phyloP scores from a whole-genome alignment of 2,888 invertebrate genomes.

The Hypercompe scribonia region DNA sequence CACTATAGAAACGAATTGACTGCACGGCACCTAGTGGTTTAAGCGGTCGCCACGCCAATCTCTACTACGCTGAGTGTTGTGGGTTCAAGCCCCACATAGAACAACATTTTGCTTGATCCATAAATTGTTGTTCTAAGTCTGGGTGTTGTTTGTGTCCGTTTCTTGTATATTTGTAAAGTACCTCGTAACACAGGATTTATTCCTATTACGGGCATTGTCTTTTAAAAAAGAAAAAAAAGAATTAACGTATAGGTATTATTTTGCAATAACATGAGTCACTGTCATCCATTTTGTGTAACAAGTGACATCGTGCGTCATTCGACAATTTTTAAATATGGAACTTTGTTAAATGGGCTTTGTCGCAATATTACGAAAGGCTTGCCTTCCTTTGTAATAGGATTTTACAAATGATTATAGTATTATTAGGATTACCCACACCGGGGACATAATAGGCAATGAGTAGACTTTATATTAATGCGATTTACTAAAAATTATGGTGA shows the following conservation, averaged over 20 bases:
- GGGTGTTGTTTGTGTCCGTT: too few relatives aligned
- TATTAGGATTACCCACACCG: constrained; percentile 8
- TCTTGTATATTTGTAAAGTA: too few relatives aligned
- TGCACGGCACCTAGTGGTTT: too few relatives aligned
- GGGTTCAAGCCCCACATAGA: too few relatives aligned
- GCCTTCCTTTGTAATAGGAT: not conserved
- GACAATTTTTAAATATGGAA: not conserved
- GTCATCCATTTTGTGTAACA: not conserved
- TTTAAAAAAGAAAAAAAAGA: too few relatives aligned
- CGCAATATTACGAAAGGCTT: not conserved
- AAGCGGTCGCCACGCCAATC: too few relatives aligned
- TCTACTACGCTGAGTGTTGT: too few relatives aligned
- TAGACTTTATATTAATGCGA: not conserved
- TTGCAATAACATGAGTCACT: not conserved
- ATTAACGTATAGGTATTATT: not conserved
- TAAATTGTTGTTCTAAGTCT: too few relatives aligned
- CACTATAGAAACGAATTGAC: not conserved
- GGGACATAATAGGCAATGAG: not conserved
- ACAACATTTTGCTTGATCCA: too few relatives aligned
- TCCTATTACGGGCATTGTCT: too few relatives aligned
- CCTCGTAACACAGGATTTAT: too few relatives aligned
- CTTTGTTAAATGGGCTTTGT: not conserved
- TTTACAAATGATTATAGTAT: constrained; percentile 7
- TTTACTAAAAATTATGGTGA: not conserved
- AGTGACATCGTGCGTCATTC: not conserved